These are phyloP conservation scores for Glossophaga mutica DNA, from an alignment of 2,797 vertebrate genomes.

Conservation along the genomic window DNA sequence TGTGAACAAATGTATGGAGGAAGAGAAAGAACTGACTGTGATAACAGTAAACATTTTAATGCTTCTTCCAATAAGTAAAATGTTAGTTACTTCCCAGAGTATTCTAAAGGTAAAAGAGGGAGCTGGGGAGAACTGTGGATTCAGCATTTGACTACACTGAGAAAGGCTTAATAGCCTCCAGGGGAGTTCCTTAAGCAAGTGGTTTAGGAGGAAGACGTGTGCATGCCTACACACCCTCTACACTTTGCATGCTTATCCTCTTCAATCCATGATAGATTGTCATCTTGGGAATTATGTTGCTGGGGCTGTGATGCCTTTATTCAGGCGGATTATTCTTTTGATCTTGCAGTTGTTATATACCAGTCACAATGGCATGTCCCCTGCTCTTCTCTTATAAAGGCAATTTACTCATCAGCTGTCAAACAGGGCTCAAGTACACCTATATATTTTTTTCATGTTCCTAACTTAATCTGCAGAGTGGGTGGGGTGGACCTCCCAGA, in stretches of 20 bases:
- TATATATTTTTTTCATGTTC: not conserved
- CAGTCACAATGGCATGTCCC: conserved; percentile 58
- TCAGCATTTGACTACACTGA: conserved; percentile 62
- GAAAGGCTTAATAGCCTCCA: conserved; percentile 28
- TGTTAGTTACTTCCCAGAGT: not conserved
- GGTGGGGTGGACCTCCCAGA: not conserved
- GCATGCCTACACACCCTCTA: not conserved
- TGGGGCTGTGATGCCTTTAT: conserved; percentile 53
- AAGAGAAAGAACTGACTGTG: not conserved
- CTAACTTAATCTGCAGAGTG: not conserved
- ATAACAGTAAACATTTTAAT: not conserved
- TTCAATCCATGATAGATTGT: conserved; percentile 74
- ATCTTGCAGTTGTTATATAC: conserved; percentile 78
- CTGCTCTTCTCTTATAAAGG: conserved; percentile 75
- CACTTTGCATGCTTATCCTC: conserved; percentile 68
- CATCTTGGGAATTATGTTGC: conserved; percentile 62
- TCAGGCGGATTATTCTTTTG: conserved; percentile 69
- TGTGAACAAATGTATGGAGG: not conserved
- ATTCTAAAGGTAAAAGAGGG: conserved; percentile 12
- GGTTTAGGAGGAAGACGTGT: not conserved
- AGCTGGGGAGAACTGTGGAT: not conserved
- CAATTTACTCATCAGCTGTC: conserved; percentile 74
- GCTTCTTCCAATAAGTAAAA: conserved; percentile 9
- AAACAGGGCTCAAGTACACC: not conserved
- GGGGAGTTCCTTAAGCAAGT: conserved; percentile 36